Conservation (phyloP, 1,140 invertebrate genomes). For the Bradynema listronoti region DNA sequence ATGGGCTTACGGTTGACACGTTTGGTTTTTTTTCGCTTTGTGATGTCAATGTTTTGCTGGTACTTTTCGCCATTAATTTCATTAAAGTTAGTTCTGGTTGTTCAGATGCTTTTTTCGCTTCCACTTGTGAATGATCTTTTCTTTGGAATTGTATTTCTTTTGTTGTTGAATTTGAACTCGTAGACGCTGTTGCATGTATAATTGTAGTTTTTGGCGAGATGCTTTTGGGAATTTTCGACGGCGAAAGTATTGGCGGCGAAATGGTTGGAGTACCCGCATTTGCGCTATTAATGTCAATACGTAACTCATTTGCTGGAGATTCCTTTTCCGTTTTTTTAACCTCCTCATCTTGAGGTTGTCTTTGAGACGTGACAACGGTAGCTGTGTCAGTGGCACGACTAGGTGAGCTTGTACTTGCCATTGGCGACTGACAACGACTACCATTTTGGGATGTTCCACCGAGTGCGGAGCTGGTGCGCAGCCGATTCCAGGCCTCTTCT, state of each 20-base stretch:
- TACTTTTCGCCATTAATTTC: conserved; percentile 3
- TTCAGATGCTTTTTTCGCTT: background rate
- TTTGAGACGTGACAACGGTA: too few species aligned
- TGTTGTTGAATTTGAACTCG: background rate
- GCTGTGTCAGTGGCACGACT: too few species aligned
- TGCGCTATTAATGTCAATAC: too few species aligned
- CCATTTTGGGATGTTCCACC: background rate
- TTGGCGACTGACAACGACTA: conserved; percentile 14
- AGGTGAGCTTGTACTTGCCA: too few species aligned
- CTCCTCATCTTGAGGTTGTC: too few species aligned
- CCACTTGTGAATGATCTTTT: background rate
- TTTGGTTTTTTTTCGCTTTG: background rate
- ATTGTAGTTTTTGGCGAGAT: background rate
- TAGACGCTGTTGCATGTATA: background rate
- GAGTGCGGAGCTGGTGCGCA: conserved; percentile 5
- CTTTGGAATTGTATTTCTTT: background rate
- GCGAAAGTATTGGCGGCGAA: background rate
- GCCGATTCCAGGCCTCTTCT: conserved; percentile 39
- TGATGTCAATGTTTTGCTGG: background rate
- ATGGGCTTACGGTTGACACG: too few species aligned
- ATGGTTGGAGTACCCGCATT: too few species aligned
- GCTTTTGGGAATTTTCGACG: background rate
- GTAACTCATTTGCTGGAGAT: too few species aligned
- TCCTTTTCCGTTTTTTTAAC: too few species aligned
- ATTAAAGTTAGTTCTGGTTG: too few species aligned